A percentile compares a stretch with the other conserved stretches of the same genome.
phyloP scores from a whole-genome alignment of 2,113 vertebrate genomes.

The Pycnonotus jocosus region DNA sequence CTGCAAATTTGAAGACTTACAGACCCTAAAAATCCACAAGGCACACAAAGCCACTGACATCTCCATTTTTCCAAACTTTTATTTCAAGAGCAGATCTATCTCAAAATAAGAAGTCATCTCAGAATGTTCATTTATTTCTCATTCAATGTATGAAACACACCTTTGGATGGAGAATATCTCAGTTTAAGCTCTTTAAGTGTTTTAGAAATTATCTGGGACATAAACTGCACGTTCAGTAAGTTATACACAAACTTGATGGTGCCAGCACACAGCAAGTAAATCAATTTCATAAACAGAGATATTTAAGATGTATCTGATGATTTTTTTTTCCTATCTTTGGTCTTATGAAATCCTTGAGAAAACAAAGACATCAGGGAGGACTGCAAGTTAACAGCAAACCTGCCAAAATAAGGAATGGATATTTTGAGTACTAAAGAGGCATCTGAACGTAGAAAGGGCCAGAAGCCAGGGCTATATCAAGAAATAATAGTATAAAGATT shows the following conservation, averaged over 20 bases:
- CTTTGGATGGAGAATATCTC: neutral
- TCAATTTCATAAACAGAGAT: neutral
- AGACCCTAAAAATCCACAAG: neutral
- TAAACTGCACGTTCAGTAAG: neutral
- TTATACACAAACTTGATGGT: neutral
- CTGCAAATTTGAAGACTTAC: neutral
- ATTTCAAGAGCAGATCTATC: neutral
- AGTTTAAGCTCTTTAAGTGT: neutral
- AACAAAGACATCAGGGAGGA: neutral
- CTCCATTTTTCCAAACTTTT: neutral
- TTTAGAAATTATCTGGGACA: neutral
- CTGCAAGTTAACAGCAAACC: neutral
- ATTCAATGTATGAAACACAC: neutral
- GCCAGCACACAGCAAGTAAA: neutral
- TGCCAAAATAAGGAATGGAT: neutral
- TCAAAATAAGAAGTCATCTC: neutral
- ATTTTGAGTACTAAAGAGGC: neutral
- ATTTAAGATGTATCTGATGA: neutral
- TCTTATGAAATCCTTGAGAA: neutral
- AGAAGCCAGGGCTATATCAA: neutral
- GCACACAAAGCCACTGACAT: neutral
- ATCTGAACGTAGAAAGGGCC: neutral
- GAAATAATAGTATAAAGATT: neutral
- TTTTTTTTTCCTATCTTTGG: neutral
- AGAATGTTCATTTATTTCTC: neutral